phyloP scores from a whole-genome alignment of 2,888 invertebrate species.

The Neocrepidodera transversa region DNA sequence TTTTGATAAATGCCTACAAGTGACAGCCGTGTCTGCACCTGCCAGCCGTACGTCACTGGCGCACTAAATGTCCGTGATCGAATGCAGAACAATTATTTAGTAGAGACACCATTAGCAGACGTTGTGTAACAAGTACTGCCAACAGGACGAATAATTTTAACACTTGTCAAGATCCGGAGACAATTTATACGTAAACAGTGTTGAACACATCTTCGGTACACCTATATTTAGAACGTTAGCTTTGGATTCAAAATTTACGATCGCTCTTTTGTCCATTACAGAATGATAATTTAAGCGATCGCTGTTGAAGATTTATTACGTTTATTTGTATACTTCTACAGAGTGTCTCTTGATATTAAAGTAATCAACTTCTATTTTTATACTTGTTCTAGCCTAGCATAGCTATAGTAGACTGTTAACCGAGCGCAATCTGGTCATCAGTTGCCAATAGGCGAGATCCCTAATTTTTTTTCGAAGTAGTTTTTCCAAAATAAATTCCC shows the following conservation, averaged over 20 bases:
- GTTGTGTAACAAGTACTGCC: constrained; percentile 46
- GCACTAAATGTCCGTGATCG: constrained; percentile 42
- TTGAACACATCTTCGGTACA: constrained; percentile 14
- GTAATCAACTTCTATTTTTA: no score
- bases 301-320: no score
- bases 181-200: constrained; percentile 46
- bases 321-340: no score
- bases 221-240: constrained; percentile 24
- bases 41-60: constrained; percentile 47
- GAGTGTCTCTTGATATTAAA: no score
- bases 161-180: constrained; percentile 48
- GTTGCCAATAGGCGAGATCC: no score
- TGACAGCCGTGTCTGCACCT: constrained; percentile 44
- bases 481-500: no score
- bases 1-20: constrained; percentile 24
- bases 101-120: constrained; percentile 42
- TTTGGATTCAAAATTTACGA: neutral
- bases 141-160: constrained; percentile 50
- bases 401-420: no score
- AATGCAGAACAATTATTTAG: constrained; percentile 45
- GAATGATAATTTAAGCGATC: neutral
- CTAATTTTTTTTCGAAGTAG: no score
- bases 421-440: no score
- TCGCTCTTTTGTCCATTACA: neutral
- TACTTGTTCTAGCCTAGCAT: no score